These are phyloP conservation scores for Fragum sueziense DNA, from an alignment of 2,888 invertebrate species.

Conservation along the genomic window DNA sequence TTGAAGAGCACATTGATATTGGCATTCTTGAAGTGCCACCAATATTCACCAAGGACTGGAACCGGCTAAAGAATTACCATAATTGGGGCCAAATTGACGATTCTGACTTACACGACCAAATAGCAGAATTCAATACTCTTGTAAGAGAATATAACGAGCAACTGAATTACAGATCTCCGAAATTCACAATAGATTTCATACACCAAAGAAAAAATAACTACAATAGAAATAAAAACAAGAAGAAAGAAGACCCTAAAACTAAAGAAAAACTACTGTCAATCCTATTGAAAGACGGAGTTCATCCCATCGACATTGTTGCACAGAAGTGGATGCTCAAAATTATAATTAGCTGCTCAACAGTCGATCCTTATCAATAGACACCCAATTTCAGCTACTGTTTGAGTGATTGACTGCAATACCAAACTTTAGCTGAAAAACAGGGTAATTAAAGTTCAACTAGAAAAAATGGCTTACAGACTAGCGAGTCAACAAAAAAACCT, in stretches of 20 bases:
- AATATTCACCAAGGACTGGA: slow-evolving; percentile 9
- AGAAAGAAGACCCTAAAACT: background rate
- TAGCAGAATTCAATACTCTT: background rate
- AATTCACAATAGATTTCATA: background rate
- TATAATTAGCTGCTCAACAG: too few species aligned
- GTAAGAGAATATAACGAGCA: background rate
- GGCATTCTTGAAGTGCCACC: slow-evolving; percentile 25
- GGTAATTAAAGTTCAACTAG: too few species aligned
- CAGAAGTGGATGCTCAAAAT: background rate
- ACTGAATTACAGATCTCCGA: background rate
- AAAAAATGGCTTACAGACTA: background rate
- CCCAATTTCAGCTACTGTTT: background rate
- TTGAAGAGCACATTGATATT: slow-evolving; percentile 9
- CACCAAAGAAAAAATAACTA: background rate
- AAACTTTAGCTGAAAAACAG: background rate
- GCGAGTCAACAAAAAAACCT: background rate
- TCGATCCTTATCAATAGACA: background rate
- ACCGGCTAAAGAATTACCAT: background rate
- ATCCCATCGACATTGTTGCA: background rate
- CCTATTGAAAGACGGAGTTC: too few species aligned
- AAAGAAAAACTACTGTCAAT: too few species aligned
- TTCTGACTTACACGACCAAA: background rate
- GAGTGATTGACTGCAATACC: slow-evolving; percentile 1
- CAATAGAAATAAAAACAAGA: background rate
- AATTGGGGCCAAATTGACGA: background rate